Evolutionary conservation across 2,113 vertebrate species (phyloP), one percentile per base, ranked within the genome.

Genomic region (Microcebus murinus): DNA sequence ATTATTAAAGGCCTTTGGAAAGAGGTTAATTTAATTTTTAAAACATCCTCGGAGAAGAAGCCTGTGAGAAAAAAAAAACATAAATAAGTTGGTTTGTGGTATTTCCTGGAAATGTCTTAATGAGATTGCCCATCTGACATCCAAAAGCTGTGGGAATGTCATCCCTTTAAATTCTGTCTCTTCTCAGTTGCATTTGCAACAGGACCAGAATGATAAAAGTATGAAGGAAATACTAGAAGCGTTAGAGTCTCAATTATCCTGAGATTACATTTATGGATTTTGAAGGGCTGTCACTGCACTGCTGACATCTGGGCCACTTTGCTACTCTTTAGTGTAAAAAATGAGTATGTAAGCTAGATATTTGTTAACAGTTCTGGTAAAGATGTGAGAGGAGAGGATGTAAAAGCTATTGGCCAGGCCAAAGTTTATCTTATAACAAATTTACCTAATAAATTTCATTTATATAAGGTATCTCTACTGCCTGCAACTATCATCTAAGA

Each of bases 31-130:
- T 97, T 31, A 52, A 79, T 50, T 92, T 96, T 92, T 57, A 95
- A 94, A 97, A 90, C 42, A 76, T 85, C 67, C 87, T 94, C 45
- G 1, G 76, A 93, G 57, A 68, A 92, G 34, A 92, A 82, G 87
- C 95, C 70, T 81, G 77, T 65, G 96, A 92, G 95, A 71, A 96
- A 93, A 96, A 96, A 36, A 85, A 52, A 87, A 91, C 52, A 95
- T 87, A 96, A 97, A 95, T 95, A 90, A 94, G 11, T 70, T 77
- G 39, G 55, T 92, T 76, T 85, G 77, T 90, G 95, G 92, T 90
- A 97, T 95, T 97, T 97, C 96, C 94, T 96, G 90, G 86, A 97
- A 95, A 84, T 59, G 83, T 94, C 90, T 87, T 82, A 87, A 92
- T 91, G 83, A 87, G 86, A 84, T 87, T 0, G 15, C 76, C 77